These are phyloP conservation scores for Drosophila lacteicornis DNA, from an alignment of 1,140 invertebrate species.

Conservation along the genomic window DNA sequence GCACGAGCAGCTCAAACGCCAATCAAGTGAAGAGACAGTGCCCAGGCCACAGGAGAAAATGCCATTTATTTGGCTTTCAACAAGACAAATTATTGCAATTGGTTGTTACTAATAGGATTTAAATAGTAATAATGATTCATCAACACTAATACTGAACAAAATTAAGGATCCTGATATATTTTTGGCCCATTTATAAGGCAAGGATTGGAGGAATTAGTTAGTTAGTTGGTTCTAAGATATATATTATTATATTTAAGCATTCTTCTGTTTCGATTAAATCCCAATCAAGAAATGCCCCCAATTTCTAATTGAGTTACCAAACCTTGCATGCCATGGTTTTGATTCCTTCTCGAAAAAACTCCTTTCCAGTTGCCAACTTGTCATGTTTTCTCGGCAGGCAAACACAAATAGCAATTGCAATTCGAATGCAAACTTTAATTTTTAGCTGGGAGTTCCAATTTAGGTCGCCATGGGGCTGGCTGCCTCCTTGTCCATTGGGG, in stretches of 20 bases:
- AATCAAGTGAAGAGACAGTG: slow-evolving; percentile 57
- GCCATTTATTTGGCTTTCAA: slow-evolving; percentile 10
- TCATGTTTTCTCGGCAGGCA: slow-evolving; percentile 48
- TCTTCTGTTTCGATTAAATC: neutral
- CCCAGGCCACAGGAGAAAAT: slow-evolving; percentile 2
- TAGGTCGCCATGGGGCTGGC: slow-evolving; percentile 63
- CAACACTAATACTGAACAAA: too few relatives aligned
- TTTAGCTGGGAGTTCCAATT: slow-evolving; percentile 66
- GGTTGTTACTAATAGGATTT: slow-evolving; percentile 6
- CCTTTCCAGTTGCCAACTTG: slow-evolving; percentile 32
- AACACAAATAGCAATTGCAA: slow-evolving; percentile 74
- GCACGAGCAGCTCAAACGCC: slow-evolving; percentile 80
- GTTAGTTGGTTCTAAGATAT: too few relatives aligned
- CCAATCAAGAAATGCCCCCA: neutral
- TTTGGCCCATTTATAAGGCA: too few relatives aligned
- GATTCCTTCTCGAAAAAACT: slow-evolving; percentile 39
- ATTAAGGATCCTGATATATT: too few relatives aligned
- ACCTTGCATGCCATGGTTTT: slow-evolving; percentile 12
- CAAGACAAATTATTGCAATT: slow-evolving; percentile 26
- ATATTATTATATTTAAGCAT: too few relatives aligned
- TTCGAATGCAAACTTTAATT: slow-evolving; percentile 73
- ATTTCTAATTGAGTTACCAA: slow-evolving; percentile 31
- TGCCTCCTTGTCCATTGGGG: slow-evolving; percentile 40
- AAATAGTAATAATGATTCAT: neutral
- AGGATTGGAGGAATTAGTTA: too few relatives aligned